Percentiles rank a stretch among this genome's conserved stretches.
phyloP scores from a whole-genome alignment of 2,113 vertebrate genomes.

The Tupaia tana region DNA sequence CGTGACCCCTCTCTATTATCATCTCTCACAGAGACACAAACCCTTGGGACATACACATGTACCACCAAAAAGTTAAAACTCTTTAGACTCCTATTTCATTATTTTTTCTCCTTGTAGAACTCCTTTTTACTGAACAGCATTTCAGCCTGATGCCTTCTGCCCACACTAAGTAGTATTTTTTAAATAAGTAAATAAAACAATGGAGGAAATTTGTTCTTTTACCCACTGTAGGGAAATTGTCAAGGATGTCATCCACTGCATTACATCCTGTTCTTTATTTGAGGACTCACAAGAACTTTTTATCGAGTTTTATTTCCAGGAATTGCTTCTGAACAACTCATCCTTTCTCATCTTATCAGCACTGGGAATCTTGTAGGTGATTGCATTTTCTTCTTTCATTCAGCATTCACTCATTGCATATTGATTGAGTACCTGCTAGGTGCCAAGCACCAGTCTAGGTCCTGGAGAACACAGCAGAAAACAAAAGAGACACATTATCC shows the following conservation, averaged over 20 bases:
- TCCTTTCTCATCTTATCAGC: constrained; percentile 15
- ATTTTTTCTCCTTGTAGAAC: constrained; percentile 32
- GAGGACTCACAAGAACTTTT: neutral
- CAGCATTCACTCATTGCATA: neutral
- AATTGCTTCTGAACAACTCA: constrained; percentile 40
- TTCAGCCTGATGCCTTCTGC: neutral
- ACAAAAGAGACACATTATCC: neutral
- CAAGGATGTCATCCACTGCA: neutral
- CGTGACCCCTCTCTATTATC: neutral
- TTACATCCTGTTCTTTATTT: constrained; percentile 50
- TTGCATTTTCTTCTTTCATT: neutral
- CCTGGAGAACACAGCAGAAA: neutral
- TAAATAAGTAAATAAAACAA: neutral
- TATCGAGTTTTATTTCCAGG: constrained; percentile 2
- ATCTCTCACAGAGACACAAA: neutral
- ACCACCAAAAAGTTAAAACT: constrained; percentile 8
- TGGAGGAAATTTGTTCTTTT: constrained; percentile 24
- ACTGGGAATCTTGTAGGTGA: neutral
- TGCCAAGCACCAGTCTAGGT: neutral
- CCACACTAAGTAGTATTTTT: neutral
- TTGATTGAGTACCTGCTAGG: neutral
- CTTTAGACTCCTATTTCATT: neutral
- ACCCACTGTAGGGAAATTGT: neutral
- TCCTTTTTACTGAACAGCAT: constrained; percentile 33
- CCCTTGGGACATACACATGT: neutral